Evolutionary conservation across 1,140 invertebrate species (phyloP), one percentile per base, ranked within the genome.

Genomic region (Lepidotrigona ventralis): DNA sequence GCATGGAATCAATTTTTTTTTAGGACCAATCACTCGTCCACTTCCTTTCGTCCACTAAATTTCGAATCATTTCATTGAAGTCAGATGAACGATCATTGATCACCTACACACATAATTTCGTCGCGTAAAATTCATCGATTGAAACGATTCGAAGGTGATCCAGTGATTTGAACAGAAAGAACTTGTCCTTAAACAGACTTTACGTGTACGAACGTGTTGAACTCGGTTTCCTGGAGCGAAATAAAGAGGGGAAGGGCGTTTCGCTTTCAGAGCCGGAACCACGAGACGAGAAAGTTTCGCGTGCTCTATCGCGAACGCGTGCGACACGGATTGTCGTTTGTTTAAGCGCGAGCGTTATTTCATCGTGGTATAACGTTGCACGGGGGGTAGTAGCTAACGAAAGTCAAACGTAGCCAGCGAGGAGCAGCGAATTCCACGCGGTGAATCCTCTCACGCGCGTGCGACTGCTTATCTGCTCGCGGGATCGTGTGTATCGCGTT

Each of bases 371-470:
- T 6, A 11, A 29, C 33, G 8, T 33, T 33, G 33, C 23, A 5
- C 15, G 39, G 39, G 6, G 23, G 39, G 39, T 8, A 17, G 23
- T 51, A 51, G 60, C 39, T 51, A 71, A 79, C 17, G 78, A 60
- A 58, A 79, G 23, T 79, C 21, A 70, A 79, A 79, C 53, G 75
- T 4, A 17, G 51, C 8, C 71, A 54, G 26, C 29, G 74, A 51
- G 39, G 6, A 26, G 29, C 53, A 3, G 66, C 33, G 33, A 72
- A 71, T 79, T 60, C 39, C 78, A 23, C 15, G 33, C 54, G 54
- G n/a, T 9, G 68, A 72, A 79, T 79, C 56, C 26, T 79, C 54
- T 70, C 60, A 71, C 78, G 78, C 78, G 68, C 54, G 29, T n/a
- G 64, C 51, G 51, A 60, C 23, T 29, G 33, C 68, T 72, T 79